These are phyloP conservation scores for Xerus rutilus DNA, from an alignment of 2,797 vertebrate genomes.

Conservation along the genomic window DNA sequence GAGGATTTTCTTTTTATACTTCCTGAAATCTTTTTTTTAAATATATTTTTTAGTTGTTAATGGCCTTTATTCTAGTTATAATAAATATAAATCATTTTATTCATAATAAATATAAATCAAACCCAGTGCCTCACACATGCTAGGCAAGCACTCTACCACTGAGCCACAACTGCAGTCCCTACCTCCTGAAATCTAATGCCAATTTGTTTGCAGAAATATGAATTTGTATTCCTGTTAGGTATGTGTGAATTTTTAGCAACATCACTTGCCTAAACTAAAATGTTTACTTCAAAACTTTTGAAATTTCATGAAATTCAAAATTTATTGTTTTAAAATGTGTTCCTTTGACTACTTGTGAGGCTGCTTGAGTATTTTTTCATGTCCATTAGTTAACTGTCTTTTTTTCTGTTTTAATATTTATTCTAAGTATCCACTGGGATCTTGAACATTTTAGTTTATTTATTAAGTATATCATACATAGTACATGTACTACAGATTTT, in stretches of 20 bases:
- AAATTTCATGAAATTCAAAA: background rate
- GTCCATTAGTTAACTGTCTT: background rate
- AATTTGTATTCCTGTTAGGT: background rate
- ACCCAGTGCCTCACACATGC: too few species aligned
- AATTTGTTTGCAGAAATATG: constrained; percentile 12
- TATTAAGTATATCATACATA: background rate
- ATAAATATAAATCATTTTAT: too few species aligned
- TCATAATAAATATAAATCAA: too few species aligned
- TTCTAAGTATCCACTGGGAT: background rate
- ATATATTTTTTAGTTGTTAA: too few species aligned
- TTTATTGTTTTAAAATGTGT: background rate
- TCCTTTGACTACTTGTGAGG: background rate
- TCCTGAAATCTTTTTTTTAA: background rate
- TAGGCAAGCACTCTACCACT: too few species aligned
- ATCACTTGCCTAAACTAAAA: background rate
- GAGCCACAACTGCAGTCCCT: too few species aligned
- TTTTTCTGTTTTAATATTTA: background rate
- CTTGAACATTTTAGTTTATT: background rate
- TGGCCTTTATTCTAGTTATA: too few species aligned
- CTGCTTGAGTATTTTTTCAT: background rate
- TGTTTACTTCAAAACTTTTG: background rate
- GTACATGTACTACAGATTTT: background rate
- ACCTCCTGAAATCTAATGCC: background rate
- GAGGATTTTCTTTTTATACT: too few species aligned
- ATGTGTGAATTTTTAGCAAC: background rate